These are phyloP conservation scores for Pelodytes ibericus DNA, from an alignment of 2,797 vertebrate species.

Conservation along the genomic window DNA sequence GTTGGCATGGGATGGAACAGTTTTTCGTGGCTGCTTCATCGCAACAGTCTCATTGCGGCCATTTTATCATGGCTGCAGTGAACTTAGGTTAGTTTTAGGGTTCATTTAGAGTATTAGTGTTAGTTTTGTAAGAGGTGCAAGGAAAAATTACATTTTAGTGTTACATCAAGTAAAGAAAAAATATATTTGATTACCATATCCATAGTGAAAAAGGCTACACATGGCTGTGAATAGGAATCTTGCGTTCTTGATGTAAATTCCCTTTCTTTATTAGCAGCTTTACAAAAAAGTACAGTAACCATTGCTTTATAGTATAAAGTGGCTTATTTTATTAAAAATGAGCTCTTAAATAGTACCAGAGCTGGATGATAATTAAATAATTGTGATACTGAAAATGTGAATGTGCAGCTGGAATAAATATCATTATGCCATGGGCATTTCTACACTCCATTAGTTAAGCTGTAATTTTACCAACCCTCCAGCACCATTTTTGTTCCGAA, in stretches of 20 bases:
- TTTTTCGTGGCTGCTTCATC: no score
- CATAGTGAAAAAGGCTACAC: neutral
- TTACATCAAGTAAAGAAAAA: neutral
- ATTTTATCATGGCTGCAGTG: no score
- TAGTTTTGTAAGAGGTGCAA: neutral
- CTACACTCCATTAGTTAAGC: constrained; percentile 24
- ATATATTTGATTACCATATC: neutral
- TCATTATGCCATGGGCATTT: constrained; percentile 11
- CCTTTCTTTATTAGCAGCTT: neutral
- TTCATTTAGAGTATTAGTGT: no score
- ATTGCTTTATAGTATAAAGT: neutral
- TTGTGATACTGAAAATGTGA: constrained; percentile 7
- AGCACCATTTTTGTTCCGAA: constrained; percentile 6
- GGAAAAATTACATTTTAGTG: neutral
- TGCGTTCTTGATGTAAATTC: neutral
- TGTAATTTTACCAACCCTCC: constrained; percentile 24
- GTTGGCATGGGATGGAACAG: no score
- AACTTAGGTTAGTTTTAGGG: no score
- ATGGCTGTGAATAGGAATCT: neutral
- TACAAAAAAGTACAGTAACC: neutral
- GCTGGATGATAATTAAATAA: constrained; percentile 20
- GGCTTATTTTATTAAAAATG: constrained; percentile 10
- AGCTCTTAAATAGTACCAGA: neutral
- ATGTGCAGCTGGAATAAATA: constrained; percentile 23
- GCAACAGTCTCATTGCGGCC: no score